Base-by-base conservation (phyloP, 2,797 vertebrate genomes). In the Sitta carolinensis region DNA sequence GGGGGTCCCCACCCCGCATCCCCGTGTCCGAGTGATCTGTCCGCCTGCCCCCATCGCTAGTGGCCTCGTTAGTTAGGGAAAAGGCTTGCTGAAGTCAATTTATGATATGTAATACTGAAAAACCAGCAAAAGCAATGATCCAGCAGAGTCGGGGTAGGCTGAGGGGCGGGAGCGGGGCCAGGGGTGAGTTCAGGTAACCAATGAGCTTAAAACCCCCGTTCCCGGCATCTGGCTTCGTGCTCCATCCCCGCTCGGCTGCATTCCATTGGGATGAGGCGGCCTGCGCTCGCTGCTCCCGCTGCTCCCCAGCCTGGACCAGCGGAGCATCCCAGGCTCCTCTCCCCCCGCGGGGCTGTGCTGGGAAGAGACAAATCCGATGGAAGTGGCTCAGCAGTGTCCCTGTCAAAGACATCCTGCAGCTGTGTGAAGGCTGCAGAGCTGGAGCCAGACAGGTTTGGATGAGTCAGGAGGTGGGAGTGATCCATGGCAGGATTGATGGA, bases 41-140 rank as follows among this genome's bases (percentile, higher is more conserved):
- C 92, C 36, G 5, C 95, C 89, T 69, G 23, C 10, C 45, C 78
- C 76, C 40, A 4, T 7, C 23, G 16, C 85, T 87, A 93, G 94
- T 85, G 94, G 96, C 92, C 93, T 97, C 87, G 54, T 93, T 94
- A 82, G 79, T 81, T 90, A 92, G 72, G 94, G 68, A 86, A 90
- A 92, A 90, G 73, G 76, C 68, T 47, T 84, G 75, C 90, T 92
- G 50, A 19, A 94, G 89, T 13, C 91, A 69, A 89, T 86, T 97
- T 85, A 57, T 91, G 77, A 52, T 40, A 55, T 11, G 36, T 42
- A 90, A 74, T 20, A 74, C 62, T 34, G 83, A 89, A 88, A 86
- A 92, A 51, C n/a, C 69, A 75, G 77, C 58, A 43, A 70, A 81
- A 83, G 93, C 63, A 6, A 83, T 93, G 36, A 54, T 79, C 93